Percentiles rank a stretch among this genome's conserved stretches.
phyloP scores from a whole-genome alignment of 2,113 vertebrate species.

The Chelonoidis abingdonii region DNA sequence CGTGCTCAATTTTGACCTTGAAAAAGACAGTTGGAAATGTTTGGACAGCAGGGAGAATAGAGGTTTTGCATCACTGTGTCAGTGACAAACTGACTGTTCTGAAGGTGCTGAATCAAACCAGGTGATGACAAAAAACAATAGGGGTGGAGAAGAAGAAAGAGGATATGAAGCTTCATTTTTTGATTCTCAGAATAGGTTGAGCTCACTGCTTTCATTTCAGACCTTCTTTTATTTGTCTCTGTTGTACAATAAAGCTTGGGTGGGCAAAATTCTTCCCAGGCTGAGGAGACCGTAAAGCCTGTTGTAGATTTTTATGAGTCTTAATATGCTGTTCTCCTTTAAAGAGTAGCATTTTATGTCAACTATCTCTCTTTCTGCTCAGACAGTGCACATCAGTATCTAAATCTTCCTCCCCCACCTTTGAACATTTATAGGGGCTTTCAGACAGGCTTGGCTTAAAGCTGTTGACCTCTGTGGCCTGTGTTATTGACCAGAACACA shows the following conservation, averaged over 20 bases:
- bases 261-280: conserved; percentile 73
- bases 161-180: conserved; percentile 43
- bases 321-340: conserved; percentile 65
- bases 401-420: conserved; percentile 74
- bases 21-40: not conserved
- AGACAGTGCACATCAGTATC: conserved; percentile 60
- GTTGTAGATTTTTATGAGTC: conserved; percentile 70
- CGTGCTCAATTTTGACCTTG: not conserved
- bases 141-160: not conserved
- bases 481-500: conserved; percentile 78
- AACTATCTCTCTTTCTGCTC: conserved; percentile 55
- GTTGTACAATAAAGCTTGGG: conserved; percentile 68
- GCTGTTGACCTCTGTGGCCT: conserved; percentile 80
- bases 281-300: conserved; percentile 41
- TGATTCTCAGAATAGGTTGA: conserved; percentile 3
- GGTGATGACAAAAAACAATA: not conserved
- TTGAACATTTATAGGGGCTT: conserved; percentile 80
- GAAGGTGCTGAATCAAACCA: conserved; percentile 32
- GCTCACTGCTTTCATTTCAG: conserved; percentile 57
- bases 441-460: conserved; percentile 72
- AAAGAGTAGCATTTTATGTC: conserved; percentile 64
- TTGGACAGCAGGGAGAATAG: not conserved
- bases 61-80: not conserved
- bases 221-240: conserved; percentile 46
- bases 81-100: not conserved